A percentile compares a stretch with the other conserved stretches of the same genome.
These are phyloP conservation scores for Chionomys nivalis DNA, from an alignment of 2,113 vertebrate genomes.

Conservation along the genomic window DNA sequence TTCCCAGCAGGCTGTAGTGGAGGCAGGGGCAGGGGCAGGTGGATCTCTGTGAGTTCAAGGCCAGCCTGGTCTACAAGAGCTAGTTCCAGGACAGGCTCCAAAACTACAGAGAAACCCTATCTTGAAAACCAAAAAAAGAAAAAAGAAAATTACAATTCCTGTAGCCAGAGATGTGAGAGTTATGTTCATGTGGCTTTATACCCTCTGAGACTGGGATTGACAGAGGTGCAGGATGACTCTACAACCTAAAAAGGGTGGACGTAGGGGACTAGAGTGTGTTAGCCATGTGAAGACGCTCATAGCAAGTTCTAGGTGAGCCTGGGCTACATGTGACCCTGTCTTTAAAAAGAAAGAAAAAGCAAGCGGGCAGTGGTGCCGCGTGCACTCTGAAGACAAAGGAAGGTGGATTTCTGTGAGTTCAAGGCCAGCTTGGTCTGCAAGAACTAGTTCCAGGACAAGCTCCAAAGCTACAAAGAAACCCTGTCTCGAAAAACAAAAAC, in stretches of 20 bases:
- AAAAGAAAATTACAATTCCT: not conserved
- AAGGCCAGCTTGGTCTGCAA: too few relatives aligned
- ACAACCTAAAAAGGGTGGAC: not conserved
- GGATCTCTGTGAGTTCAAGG: too few relatives aligned
- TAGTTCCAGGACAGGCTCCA: too few relatives aligned
- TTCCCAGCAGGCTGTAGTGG: not conserved
- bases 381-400: too few relatives aligned
- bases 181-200: not conserved
- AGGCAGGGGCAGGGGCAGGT: too few relatives aligned
- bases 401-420: too few relatives aligned
- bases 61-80: too few relatives aligned
- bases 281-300: not conserved
- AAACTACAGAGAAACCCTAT: too few relatives aligned
- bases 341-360: not conserved
- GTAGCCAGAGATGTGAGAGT: not conserved
- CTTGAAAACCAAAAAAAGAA: too few relatives aligned
- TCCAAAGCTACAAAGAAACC: too few relatives aligned
- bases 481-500: too few relatives aligned
- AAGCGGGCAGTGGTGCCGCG: rapidly evolving
- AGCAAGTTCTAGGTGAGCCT: not conserved
- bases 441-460: too few relatives aligned
- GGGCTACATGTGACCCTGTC: not conserved
- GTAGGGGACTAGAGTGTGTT: not conserved
- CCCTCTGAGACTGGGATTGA: not conserved
- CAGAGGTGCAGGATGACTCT: not conserved